Percentiles rank a stretch among this genome's conserved stretches.
Conservation (phyloP, 2,888 invertebrate genomes). For the Lepidocyrtoides sp. region DNA sequence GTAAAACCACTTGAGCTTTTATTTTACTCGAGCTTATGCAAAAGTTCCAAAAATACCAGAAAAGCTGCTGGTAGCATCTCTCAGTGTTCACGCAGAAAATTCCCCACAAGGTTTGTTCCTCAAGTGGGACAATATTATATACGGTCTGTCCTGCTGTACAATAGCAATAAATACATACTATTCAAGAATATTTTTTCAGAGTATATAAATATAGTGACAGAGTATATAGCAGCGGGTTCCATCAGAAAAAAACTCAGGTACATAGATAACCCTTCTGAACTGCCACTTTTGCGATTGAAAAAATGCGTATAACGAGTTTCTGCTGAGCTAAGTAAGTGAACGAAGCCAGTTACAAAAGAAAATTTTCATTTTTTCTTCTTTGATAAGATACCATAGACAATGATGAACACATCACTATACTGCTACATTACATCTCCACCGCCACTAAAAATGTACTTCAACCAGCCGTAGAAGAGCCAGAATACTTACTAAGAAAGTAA, state of each 20-base stretch:
- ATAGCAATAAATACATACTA: background rate
- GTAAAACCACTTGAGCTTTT: slow-evolving; percentile 54
- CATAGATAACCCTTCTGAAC: slow-evolving; percentile 3
- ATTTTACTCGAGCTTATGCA: slow-evolving; percentile 45
- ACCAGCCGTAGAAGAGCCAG: background rate
- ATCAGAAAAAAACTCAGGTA: background rate
- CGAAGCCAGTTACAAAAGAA: slow-evolving; percentile 3
- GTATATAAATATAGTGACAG: background rate
- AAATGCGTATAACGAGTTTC: background rate
- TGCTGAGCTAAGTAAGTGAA: slow-evolving; percentile 36
- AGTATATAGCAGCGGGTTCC: no score
- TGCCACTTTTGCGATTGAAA: background rate
- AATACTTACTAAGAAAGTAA: slow-evolving; percentile 34
- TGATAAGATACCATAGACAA: background rate
- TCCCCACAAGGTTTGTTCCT: slow-evolving; percentile 57
- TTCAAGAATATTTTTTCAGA: background rate
- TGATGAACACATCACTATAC: slow-evolving; percentile 2
- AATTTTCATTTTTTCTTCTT: slow-evolving; percentile 5
- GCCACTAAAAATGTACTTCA: background rate
- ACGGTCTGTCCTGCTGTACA: slow-evolving; percentile 6
- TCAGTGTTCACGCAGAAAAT: slow-evolving; percentile 62
- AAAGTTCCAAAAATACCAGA: slow-evolving; percentile 40
- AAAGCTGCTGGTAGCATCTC: slow-evolving; percentile 21
- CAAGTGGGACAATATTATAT: slow-evolving; percentile 60
- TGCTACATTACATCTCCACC: background rate